Evolutionary conservation across 2,113 vertebrate species (phyloP).

Genomic region (Tetrax tetrax): DNA sequence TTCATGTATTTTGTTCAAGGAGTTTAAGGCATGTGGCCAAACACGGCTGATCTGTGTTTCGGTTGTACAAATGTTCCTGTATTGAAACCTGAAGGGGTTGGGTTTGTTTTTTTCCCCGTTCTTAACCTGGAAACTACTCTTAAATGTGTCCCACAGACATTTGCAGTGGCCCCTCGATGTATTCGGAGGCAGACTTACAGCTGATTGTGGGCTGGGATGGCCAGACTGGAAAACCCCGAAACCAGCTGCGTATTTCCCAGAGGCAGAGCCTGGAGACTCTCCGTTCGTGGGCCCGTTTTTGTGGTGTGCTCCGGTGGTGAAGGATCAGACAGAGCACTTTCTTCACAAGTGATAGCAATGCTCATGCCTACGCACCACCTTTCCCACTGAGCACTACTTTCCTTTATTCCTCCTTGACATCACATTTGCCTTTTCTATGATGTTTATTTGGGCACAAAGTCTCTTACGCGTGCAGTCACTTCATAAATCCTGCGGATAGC

Average conservation of each 20-base stretch:
- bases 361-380: not conserved
- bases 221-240: not conserved
- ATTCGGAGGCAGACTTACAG: not conserved
- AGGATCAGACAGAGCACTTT: not conserved
- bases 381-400: not conserved
- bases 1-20: not conserved
- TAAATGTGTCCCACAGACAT: not conserved
- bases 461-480: not conserved
- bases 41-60: not conserved
- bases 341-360: not conserved
- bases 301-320: not conserved
- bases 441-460: not conserved
- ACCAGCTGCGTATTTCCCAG: not conserved
- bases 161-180: not conserved
- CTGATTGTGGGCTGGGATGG: not conserved
- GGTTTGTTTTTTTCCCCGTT: not conserved
- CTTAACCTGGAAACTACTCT: not conserved
- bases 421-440: not conserved
- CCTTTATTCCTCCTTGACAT: not conserved
- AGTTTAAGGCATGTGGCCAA: not conserved
- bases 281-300: not conserved
- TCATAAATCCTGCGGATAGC: not conserved
- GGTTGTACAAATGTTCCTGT: not conserved
- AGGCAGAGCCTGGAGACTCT: not conserved
- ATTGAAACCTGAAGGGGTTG: not conserved